Base-by-base conservation (phyloP, 2,797 vertebrate species). In the Pyrocephalus nanus region DNA sequence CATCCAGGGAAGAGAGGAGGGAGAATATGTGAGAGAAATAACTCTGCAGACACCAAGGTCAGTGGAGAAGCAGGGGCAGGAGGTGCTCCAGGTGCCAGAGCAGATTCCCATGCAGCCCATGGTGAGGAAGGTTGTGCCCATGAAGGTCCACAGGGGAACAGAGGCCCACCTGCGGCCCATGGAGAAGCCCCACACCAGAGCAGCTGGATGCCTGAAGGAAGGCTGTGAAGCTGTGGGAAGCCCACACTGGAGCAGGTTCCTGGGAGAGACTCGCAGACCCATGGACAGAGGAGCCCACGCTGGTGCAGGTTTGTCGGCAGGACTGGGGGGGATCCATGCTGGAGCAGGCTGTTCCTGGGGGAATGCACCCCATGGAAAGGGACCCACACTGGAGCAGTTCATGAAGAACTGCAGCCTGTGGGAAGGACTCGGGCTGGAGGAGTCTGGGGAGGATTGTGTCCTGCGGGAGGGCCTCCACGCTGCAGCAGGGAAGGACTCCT, bases 371-470 rank as follows among this genome's bases (percentile, higher is more conserved):
- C 8, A 2, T 8, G 65, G 43, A 40, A 45, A 57, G 29, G 23
- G 45, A 38, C 25, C 51, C 66, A 27, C 8, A 3, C 45, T 51
- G 51, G 27, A 45, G 38, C 51, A 58, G 66, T 22, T 77, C 65
- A 19, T 13, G 58, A 66, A 30, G 29, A 57, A 11, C 43, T 70
- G 29, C 2, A 57, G 50, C 57, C 50, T 0, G 0, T 51, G 71
- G 78, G 50, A 55, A 70, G 36, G 23, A 43, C 25, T 51, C 29
- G 22, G 0, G 4, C 51, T 64, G 65, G 50, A 55, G 36, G 19
- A 62, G 9, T 48, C 55, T 70, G 26, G 23, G 50, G 27, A 51
- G 29, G 29, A 38, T 1, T 4, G 36, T 45, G 38, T 77, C 65
- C 51, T 90, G 79, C 30, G 45, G 34, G 25, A 65, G 38, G 38